Evolutionary conservation across 2,888 invertebrate genomes (phyloP), one percentile per base, ranked within the genome.

Genomic region (Crocallis elinguaria): DNA sequence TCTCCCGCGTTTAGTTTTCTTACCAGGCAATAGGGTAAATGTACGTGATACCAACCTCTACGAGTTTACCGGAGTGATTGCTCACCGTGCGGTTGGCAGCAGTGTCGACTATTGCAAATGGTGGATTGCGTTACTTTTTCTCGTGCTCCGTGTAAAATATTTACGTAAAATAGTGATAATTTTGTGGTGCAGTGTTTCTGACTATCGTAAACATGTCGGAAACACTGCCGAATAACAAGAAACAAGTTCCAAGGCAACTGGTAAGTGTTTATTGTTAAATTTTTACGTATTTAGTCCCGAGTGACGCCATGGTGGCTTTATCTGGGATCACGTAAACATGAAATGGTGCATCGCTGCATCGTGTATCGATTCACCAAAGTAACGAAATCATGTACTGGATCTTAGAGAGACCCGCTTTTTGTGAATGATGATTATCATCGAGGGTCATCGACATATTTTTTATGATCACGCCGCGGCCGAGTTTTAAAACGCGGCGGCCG

Each of bases 241-340:
- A 92, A 84, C 93, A 93, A 84, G 91, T 92, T 75, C 84, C 93
- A 62, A 92, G 93, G 69, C 93, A 93, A 75, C 90, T 94, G 92
- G 94, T 94, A 84, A 93, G 93, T 93, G 84, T 83, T 88, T 84
- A 84, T 85, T 86, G 85, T 87, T 84, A 84, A 60, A 77, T 84
- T 88, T 90, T 86, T 88, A 83, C 87, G 83, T 88, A 90, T 90
- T 88, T 88, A 85, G 90, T 90, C 91, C 90, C 88, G 91, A 89
- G 91, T 92, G 92, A 92, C 93, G 93, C 93, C 93, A 93, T 93
- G 92, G 92, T 92, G 92, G 91, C 89, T 89, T 88, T 91, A 91
- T 92, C 92, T 91, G 90, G 91, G 90, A 93, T 93, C 93, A 93
- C 93, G 93, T 93, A 93, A 93, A 92, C 92, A 92, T 86, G 89